These are phyloP conservation scores for Kryphioiulus occultus DNA, from an alignment of 2,888 invertebrate genomes.

Conservation along the genomic window DNA sequence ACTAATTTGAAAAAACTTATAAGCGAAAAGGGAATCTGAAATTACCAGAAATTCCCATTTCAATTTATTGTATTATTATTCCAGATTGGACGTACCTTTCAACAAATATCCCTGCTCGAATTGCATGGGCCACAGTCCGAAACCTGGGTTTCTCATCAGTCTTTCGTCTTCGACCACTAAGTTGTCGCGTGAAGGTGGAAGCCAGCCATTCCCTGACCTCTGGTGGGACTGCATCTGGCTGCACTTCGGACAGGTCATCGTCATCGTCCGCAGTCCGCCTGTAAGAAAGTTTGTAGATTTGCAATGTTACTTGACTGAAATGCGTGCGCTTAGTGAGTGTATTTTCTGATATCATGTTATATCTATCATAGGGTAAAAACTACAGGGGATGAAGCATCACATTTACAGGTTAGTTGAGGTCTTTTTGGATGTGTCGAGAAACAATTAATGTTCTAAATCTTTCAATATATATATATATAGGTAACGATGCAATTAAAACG, in stretches of 20 bases:
- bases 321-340: neutral
- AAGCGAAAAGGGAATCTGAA: neutral
- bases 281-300: neutral
- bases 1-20: neutral
- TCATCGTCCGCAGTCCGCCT: constrained; percentile 74
- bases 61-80: neutral
- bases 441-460: neutral
- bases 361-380: neutral
- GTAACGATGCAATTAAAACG: neutral
- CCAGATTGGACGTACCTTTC: constrained; percentile 66
- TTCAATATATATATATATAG: neutral
- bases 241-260: constrained; percentile 94
- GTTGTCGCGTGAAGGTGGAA: constrained; percentile 91
- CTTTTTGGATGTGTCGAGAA: neutral
- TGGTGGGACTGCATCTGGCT: constrained; percentile 94
- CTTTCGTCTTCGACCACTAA: constrained; percentile 79
- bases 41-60: neutral
- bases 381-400: neutral
- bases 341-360: neutral
- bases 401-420: neutral
- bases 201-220: constrained; percentile 97
- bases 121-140: constrained; percentile 94
- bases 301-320: neutral
- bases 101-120: constrained; percentile 94
- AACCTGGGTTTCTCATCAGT: constrained; percentile 76